These are phyloP conservation scores for Pentalonia nigronervosa DNA, from an alignment of 1,140 invertebrate genomes.

Conservation along the genomic window DNA sequence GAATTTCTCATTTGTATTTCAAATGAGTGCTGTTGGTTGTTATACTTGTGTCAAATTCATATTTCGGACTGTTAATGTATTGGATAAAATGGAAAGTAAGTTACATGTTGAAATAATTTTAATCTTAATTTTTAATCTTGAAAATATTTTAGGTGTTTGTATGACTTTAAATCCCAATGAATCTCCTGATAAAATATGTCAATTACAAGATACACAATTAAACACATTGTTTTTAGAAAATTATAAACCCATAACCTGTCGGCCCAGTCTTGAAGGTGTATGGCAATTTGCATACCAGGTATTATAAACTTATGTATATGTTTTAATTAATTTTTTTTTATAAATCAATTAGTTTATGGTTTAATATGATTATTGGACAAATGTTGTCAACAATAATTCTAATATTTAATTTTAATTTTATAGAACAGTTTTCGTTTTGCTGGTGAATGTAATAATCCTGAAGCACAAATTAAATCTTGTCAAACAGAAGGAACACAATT, in stretches of 20 bases:
- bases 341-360: background rate
- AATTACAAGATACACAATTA: slow-evolving; percentile 77
- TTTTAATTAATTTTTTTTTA: slow-evolving; percentile 33
- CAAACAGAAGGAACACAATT: slow-evolving; percentile 95
- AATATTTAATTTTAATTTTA: slow-evolving; percentile 60
- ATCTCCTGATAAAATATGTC: slow-evolving; percentile 79
- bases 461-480: slow-evolving; percentile 90
- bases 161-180: slow-evolving; percentile 73
- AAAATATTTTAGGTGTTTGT: slow-evolving; percentile 72
- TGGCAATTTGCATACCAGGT: slow-evolving; percentile 94
- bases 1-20: slow-evolving; percentile 87
- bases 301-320: slow-evolving; percentile 57
- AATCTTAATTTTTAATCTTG: slow-evolving; percentile 49
- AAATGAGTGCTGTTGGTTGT: slow-evolving; percentile 71
- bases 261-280: slow-evolving; percentile 90
- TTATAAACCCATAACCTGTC: slow-evolving; percentile 88
- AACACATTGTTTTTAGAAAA: slow-evolving; percentile 90
- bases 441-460: slow-evolving; percentile 85
- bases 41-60: slow-evolving; percentile 86
- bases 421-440: slow-evolving; percentile 87
- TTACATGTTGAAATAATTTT: slow-evolving; percentile 55
- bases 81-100: slow-evolving; percentile 87
- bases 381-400: background rate
- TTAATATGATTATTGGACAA: background rate
- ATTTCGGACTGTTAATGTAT: slow-evolving; percentile 86